Conservation (phyloP, 2,888 invertebrate species). For the Nezara viridula region DNA sequence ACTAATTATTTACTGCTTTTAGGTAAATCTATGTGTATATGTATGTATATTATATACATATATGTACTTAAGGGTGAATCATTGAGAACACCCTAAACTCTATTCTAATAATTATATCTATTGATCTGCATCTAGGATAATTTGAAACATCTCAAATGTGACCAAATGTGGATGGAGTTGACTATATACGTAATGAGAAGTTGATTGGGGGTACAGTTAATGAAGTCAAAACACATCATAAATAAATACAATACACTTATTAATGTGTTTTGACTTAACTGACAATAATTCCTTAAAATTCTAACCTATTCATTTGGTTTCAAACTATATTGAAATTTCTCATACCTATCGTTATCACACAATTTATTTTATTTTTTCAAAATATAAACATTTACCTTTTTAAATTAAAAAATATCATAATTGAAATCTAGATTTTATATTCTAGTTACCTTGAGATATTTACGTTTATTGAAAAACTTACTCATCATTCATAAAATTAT, state of each 20-base stretch:
- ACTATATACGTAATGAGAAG: too few relatives aligned
- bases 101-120: neutral
- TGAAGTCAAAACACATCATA: too few relatives aligned
- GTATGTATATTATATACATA: neutral
- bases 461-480: neutral
- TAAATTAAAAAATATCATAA: neutral
- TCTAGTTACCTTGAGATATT: neutral
- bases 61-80: neutral
- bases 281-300: too few relatives aligned
- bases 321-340: neutral
- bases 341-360: neutral
- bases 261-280: too few relatives aligned
- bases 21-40: neutral
- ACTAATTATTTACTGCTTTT: conserved; percentile 45
- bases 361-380: neutral
- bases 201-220: too few relatives aligned
- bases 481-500: neutral
- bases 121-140: neutral
- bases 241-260: too few relatives aligned
- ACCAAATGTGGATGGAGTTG: too few relatives aligned
- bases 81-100: neutral
- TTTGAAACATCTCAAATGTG: neutral
- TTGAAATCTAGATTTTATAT: neutral
- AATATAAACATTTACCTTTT: too few relatives aligned
- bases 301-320: neutral